These are phyloP conservation scores for Drosophila sp. DNA, from an alignment of 1,140 invertebrate species.

Conservation along the genomic window DNA sequence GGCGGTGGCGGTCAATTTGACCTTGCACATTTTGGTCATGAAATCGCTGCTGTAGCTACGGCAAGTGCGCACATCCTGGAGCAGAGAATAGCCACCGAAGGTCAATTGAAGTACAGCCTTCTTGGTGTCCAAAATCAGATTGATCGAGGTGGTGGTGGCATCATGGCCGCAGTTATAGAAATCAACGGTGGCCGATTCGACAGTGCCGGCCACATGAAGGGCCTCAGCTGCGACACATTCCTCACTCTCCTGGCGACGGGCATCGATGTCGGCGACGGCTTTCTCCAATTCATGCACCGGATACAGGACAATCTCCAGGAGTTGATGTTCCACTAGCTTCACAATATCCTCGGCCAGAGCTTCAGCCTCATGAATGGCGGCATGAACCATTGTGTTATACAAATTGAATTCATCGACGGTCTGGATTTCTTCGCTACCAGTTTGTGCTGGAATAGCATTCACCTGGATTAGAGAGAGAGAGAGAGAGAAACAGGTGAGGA, in stretches of 20 bases:
- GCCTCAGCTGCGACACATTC: conserved; percentile 43
- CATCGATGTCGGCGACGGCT: conserved; percentile 38
- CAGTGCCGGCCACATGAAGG: conserved; percentile 14
- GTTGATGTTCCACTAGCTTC: conserved; percentile 36
- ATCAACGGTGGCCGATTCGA: conserved; percentile 35
- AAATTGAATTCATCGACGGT: conserved; percentile 27
- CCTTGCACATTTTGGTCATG: conserved; percentile 24
- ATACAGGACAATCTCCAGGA: conserved; percentile 54
- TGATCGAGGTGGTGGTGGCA: conserved; percentile 35
- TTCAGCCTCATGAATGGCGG: conserved; percentile 24
- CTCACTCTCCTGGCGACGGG: conserved; percentile 37
- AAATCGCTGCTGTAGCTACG: conserved; percentile 10
- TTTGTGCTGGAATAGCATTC: not conserved
- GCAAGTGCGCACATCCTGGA: not conserved
- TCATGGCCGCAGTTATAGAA: conserved; percentile 38
- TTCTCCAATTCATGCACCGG: conserved; percentile 44
- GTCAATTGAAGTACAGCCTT: conserved; percentile 43
- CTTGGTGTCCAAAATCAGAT: conserved; percentile 42
- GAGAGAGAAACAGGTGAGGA: too few species aligned
- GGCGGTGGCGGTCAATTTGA: not conserved
- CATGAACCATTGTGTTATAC: conserved; percentile 19
- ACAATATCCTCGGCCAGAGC: conserved; percentile 29
- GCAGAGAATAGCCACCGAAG: conserved; percentile 36
- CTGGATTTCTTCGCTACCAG: not conserved
- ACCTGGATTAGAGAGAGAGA: too few species aligned